Evolutionary conservation across 2,797 vertebrate genomes (phyloP).

Genomic region (Schizopygopsis pylzovi): DNA sequence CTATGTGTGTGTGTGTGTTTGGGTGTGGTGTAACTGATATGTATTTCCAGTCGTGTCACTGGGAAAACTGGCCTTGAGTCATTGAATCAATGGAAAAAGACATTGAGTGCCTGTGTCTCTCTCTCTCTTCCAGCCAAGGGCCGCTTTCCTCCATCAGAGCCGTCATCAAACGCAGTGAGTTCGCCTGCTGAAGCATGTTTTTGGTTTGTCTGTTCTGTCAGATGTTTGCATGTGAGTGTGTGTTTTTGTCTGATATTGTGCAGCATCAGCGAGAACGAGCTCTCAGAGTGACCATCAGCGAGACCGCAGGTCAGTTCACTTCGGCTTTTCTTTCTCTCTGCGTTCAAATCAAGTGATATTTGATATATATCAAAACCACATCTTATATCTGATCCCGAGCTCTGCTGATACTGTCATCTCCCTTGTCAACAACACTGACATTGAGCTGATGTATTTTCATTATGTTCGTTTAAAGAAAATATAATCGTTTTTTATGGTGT

Average conservation of each 20-base stretch:
- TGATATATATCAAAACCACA: background rate
- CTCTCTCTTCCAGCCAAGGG: conserved; percentile 81
- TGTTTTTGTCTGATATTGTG: conserved; percentile 41
- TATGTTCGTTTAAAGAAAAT: background rate
- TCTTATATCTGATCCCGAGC: background rate
- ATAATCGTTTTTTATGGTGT: background rate
- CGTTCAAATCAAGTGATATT: background rate
- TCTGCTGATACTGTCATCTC: background rate
- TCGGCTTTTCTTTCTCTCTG: background rate
- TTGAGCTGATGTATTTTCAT: background rate
- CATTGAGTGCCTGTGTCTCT: background rate
- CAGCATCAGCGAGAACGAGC: conserved; percentile 80
- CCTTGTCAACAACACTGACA: background rate
- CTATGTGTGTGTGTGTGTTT: background rate
- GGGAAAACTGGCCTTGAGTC: background rate
- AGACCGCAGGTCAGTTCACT: conserved; percentile 84
- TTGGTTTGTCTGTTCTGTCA: conserved; percentile 9
- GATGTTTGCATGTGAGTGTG: background rate
- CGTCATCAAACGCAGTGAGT: conserved; percentile 95
- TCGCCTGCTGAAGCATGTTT: conserved; percentile 1
- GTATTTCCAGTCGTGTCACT: background rate
- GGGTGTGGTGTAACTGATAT: conserved; percentile 4
- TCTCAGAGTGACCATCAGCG: conserved; percentile 79
- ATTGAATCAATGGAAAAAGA: background rate
- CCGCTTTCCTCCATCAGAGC: conserved; percentile 94